Base-by-base conservation (phyloP, 1,140 invertebrate genomes). In the Panulirus ornatus region DNA sequence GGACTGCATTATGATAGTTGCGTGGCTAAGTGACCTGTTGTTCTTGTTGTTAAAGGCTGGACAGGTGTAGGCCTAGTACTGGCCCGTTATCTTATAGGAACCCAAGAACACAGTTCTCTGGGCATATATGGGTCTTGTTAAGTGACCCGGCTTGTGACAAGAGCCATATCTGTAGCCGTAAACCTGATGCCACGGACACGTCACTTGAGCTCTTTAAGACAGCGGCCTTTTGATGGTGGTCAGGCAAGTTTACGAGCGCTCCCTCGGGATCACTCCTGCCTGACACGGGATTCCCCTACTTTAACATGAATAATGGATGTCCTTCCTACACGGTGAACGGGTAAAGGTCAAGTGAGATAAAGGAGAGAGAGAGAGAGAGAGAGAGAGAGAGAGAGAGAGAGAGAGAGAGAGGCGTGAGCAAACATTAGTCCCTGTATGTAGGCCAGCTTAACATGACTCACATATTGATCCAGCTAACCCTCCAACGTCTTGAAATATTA, bases 341-440 rank as follows among this genome's bases (percentile, higher is more conserved):
- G 38, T 38, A 76, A 36, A 44, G 27, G 38, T 16, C 14, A n/a
- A 79, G 76, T 3, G 6, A 79, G 76, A 42, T 22, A 44, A 27
- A 42, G 40, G 42, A 16, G 38, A n/a, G 38, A 38, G 42, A n/a
- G 27, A 6, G 40, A 9, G 76, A 6, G 40, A 42, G 40, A 2
- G 19, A 2, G 44, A 2, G 44, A 42, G 40, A 3, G 27, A 3
- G 76, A 42, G 44, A 42, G 76, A 42, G 76, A 79, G 76, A 73
- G 76, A 79, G 76, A 79, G 76, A 79, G 76, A 79, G 76, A 44
- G 40, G 34, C 6, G 36, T 3, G 76, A 42, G 40, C 40, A 38
- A 42, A 42, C 3, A 42, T n/a, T 3, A 36, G 73, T n/a, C 14
- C n/a, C n/a, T n/a, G n/a, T n/a, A n/a, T n/a, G n/a, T n/a, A n/a